A percentile compares a stretch with the other conserved stretches of the same genome.
Evolutionary conservation across 2,113 vertebrate species (phyloP).

Genomic region (Salvelinus sp.): DNA sequence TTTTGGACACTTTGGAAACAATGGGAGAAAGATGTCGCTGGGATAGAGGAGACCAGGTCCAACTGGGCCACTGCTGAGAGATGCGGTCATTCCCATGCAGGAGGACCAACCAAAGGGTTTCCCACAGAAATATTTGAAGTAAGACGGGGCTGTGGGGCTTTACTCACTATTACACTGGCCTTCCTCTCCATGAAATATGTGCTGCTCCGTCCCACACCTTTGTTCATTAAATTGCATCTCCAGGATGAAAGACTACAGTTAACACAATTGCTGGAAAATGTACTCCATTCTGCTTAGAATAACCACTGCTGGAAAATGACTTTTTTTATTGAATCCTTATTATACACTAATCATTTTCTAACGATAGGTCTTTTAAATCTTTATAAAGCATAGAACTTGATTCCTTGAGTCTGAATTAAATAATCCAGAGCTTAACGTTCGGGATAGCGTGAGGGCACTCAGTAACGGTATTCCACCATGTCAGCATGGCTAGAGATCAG

Average conservation of each 20-base stretch:
- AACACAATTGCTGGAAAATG: too few species aligned
- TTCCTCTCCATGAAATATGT: too few species aligned
- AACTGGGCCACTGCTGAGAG: not conserved
- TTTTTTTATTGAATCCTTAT: too few species aligned
- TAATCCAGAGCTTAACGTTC: not conserved
- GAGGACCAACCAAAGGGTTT: not conserved
- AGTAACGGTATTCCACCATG: not conserved
- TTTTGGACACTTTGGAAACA: conserved; percentile 15
- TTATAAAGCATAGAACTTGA: not conserved
- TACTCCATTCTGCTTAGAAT: too few species aligned
- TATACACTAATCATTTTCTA: too few species aligned
- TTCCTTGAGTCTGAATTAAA: not conserved
- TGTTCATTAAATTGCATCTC: not conserved
- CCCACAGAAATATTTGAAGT: not conserved
- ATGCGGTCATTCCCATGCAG: not conserved
- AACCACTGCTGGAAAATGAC: too few species aligned
- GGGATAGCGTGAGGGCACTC: too few species aligned
- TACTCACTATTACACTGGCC: too few species aligned
- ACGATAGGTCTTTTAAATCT: too few species aligned
- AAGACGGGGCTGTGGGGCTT: too few species aligned
- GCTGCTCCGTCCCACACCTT: too few species aligned
- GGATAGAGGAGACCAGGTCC: conserved; percentile 1
- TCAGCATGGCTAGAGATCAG: conserved; percentile 15
- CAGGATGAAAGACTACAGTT: too few species aligned
- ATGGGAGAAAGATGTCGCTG: not conserved